These are phyloP conservation scores for Tetragonula carbonaria DNA, from an alignment of 2,888 invertebrate species.

Conservation along the genomic window DNA sequence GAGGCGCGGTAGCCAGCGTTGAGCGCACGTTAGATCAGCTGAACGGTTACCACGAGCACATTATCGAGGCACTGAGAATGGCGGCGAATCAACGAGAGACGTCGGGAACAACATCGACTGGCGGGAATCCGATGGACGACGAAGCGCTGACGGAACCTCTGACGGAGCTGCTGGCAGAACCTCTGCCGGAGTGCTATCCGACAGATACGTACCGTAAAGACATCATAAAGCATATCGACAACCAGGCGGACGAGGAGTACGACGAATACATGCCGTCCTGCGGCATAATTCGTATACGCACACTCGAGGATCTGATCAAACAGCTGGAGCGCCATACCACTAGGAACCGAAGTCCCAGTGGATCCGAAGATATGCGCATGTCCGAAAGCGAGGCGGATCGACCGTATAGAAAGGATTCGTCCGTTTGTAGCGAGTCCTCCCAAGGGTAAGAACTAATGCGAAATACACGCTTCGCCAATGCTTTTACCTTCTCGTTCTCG, in stretches of 20 bases:
- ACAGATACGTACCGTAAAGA: conserved; percentile 87
- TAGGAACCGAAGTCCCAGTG: conserved; percentile 95
- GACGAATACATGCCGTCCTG: conserved; percentile 90
- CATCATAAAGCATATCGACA: conserved; percentile 89
- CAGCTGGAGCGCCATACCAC: conserved; percentile 94
- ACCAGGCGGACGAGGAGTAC: conserved; percentile 85
- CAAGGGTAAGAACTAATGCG: conserved; percentile 86
- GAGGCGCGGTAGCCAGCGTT: conserved; percentile 90
- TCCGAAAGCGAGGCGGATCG: conserved; percentile 96
- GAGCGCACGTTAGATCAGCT: conserved; percentile 94
- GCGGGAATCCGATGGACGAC: conserved; percentile 88
- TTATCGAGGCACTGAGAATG: conserved; percentile 94
- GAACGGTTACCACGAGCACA: conserved; percentile 96
- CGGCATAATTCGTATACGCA: conserved; percentile 94
- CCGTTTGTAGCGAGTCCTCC: conserved; percentile 90
- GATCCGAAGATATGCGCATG: conserved; percentile 95
- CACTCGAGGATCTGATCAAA: conserved; percentile 95
- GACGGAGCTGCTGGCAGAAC: conserved; percentile 89
- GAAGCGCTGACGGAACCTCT: conserved; percentile 89
- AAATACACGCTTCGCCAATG: conserved; percentile 65
- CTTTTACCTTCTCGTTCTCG: conserved; percentile 31
- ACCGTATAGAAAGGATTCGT: conserved; percentile 93
- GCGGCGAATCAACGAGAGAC: conserved; percentile 91
- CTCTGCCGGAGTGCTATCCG: conserved; percentile 87
- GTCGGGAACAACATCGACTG: conserved; percentile 87